Conservation (phyloP, 2,797 vertebrate species). For the Acipenser ruthenus region DNA sequence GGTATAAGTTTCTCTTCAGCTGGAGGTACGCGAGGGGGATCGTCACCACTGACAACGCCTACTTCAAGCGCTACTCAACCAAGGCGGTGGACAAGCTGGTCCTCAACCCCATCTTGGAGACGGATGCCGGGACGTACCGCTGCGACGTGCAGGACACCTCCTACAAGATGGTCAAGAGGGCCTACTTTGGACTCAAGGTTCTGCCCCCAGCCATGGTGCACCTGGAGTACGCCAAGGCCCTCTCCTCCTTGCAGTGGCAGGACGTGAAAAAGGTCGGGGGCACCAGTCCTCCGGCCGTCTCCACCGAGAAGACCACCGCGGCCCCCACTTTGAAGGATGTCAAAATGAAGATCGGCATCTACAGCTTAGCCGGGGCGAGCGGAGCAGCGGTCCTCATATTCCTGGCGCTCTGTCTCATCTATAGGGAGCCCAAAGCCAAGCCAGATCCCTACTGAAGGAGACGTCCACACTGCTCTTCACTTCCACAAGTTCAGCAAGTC, state of each 20-base stretch:
- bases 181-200: constrained; percentile 73
- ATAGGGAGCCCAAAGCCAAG: neutral
- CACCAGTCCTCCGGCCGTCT: constrained; percentile 15
- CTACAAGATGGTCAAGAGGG: constrained; percentile 56
- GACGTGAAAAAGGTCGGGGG: neutral
- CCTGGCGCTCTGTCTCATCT: constrained; percentile 11
- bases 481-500: too few relatives aligned
- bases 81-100: constrained; percentile 39
- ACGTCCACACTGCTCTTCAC: too few relatives aligned
- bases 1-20: constrained; percentile 43
- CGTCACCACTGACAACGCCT: constrained; percentile 59
- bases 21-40: constrained; percentile 71
- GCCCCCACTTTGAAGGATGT: constrained; percentile 4
- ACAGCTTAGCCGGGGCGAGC: constrained; percentile 17
- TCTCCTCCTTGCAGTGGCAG: constrained; percentile 33
- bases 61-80: constrained; percentile 52
- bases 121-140: constrained; percentile 75
- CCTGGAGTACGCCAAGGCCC: constrained; percentile 56
- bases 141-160: constrained; percentile 63
- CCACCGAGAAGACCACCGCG: neutral
- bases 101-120: constrained; percentile 52
- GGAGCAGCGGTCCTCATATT: constrained; percentile 13
- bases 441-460: too few relatives aligned
- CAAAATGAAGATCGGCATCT: constrained; percentile 21
- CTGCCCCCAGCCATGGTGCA: constrained; percentile 44